Conservation (phyloP, 2,888 invertebrate genomes). For the Hydriomena furcata region DNA sequence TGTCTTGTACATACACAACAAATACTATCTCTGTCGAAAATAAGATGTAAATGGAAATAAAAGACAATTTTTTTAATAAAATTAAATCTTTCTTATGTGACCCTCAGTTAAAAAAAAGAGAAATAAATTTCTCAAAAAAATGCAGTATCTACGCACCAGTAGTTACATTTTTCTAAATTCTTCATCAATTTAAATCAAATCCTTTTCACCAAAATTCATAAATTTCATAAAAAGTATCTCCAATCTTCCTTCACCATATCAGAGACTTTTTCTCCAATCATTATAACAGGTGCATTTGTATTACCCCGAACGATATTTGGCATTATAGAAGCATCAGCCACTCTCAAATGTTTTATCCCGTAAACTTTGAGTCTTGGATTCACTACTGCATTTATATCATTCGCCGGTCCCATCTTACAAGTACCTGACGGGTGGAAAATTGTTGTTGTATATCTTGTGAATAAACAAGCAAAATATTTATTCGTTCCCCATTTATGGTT, state of each 20-base stretch:
- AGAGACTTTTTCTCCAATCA: slow-evolving; percentile 88
- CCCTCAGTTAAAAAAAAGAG: too few relatives aligned
- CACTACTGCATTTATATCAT: slow-evolving; percentile 67
- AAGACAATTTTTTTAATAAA: too few relatives aligned
- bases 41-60: too few relatives aligned
- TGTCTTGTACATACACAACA: too few relatives aligned
- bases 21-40: too few relatives aligned
- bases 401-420: slow-evolving; percentile 65
- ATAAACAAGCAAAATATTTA: slow-evolving; percentile 86
- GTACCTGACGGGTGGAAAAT: slow-evolving; percentile 78
- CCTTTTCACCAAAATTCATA: background rate
- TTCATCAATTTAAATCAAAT: background rate
- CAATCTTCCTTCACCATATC: slow-evolving; percentile 69
- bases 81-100: too few relatives aligned
- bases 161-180: too few relatives aligned
- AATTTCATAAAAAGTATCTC: slow-evolving; percentile 38
- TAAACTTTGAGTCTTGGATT: slow-evolving; percentile 60
- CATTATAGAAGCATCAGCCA: slow-evolving; percentile 92
- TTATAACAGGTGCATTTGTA: slow-evolving; percentile 91
- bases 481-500: slow-evolving; percentile 81
- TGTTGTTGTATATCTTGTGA: slow-evolving; percentile 82
- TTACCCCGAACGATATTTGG: slow-evolving; percentile 90
- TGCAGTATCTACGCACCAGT: too few relatives aligned
- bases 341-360: slow-evolving; percentile 80
- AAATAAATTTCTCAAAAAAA: too few relatives aligned